These are phyloP conservation scores for Neoarius graeffei DNA, from an alignment of 2,113 vertebrate genomes.

Conservation along the genomic window DNA sequence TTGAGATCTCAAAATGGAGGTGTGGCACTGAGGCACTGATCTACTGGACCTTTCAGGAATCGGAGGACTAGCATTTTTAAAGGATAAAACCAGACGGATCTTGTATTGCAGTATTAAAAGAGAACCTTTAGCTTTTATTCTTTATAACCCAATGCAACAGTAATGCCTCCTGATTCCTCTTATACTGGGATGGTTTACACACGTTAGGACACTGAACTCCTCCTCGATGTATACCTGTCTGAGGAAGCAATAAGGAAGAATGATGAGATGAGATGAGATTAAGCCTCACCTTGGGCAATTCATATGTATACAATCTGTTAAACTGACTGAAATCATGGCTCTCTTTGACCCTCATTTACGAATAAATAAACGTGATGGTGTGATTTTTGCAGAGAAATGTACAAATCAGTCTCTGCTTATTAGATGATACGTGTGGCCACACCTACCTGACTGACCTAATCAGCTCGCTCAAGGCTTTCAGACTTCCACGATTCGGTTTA, in stretches of 20 bases:
- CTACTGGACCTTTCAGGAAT: slow-evolving; percentile 53
- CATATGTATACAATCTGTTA: background rate
- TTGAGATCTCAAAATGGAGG: slow-evolving; percentile 57
- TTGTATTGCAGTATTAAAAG: slow-evolving; percentile 6
- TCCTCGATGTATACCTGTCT: background rate
- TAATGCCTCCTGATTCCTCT: background rate
- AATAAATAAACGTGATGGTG: background rate
- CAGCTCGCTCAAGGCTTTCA: background rate
- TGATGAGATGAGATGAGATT: background rate
- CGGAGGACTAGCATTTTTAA: background rate
- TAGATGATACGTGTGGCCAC: background rate
- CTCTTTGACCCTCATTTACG: background rate
- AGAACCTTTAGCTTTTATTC: background rate
- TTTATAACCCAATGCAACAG: background rate
- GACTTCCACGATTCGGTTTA: slow-evolving; percentile 20
- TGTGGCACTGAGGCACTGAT: slow-evolving; percentile 60
- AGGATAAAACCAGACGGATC: background rate
- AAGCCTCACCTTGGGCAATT: background rate
- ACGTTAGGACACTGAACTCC: background rate
- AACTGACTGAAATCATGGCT: background rate
- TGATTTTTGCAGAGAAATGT: background rate
- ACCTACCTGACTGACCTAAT: slow-evolving; percentile 1
- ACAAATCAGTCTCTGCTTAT: slow-evolving; percentile 5
- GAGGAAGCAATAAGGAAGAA: background rate
- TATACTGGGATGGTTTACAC: background rate